Base-by-base conservation (phyloP, 2,888 invertebrate genomes). In the Drosophila incognita region DNA sequence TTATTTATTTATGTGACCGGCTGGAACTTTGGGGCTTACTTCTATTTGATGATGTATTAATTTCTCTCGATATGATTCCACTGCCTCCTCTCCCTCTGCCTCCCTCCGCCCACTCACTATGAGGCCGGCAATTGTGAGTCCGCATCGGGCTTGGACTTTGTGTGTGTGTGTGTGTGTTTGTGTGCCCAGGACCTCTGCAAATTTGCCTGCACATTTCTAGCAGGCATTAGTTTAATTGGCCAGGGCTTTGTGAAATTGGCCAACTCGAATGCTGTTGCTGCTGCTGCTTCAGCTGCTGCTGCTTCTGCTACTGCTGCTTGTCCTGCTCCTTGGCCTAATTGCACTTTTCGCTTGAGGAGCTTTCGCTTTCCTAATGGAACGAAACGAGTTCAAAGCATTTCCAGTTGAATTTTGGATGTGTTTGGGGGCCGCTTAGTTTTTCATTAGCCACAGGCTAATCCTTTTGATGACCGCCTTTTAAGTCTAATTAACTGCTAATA, bases 401-500 rank as follows among this genome's bases (percentile, higher is more conserved):
- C 33, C 21, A 52, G 33, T 49, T 33, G n/a, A 46, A 40, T 46
- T 57, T 57, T 31, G n/a, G 29, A 29, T 42, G n/a, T n/a, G 56
- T 63, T 38, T 38, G 76, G 21, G 54, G 24, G 13, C 46, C 80
- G 69, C 76, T 82, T 90, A 90, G 85, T 90, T 86, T 86, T 90
- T 90, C 90, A 88, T 90, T 86, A 90, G 90, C 76, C 70, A 65
- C 61, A 69, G 74, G 74, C 69, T 90, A 86, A 90, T 82, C 87
- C 90, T 70, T 86, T 84, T 78, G 88, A 89, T 74, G 76, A 36
- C 78, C 80, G 74, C 76, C 87, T 89, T 90, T 87, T 87, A 87
- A 89, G 85, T 89, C 87, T 87, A 90, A 87, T 87, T 89, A 90
- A 87, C 90, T 84, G 90, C 90, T 87, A 90, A 87, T 87, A 85